Percentiles rank a stretch among this genome's conserved stretches.
phyloP scores from a whole-genome alignment of 2,888 invertebrate genomes.

The Cheilosia vulpina region DNA sequence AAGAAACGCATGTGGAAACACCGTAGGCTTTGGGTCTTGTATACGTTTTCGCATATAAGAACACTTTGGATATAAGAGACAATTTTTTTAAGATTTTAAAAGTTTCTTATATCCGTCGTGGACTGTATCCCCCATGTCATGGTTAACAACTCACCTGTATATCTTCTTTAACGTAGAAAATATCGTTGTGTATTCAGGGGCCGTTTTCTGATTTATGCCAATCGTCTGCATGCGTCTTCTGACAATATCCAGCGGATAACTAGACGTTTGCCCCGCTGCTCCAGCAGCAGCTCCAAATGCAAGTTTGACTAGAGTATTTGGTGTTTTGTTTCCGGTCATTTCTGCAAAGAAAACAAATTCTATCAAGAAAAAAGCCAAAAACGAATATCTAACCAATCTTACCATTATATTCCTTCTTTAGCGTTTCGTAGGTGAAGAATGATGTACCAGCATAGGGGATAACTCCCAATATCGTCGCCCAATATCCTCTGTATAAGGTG shows the following conservation, averaged over 20 bases:
- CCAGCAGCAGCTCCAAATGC: slow-evolving; percentile 96
- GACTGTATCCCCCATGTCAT: no score
- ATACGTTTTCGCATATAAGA: no score
- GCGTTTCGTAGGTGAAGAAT: slow-evolving; percentile 98
- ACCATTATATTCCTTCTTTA: slow-evolving; percentile 93
- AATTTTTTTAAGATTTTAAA: no score
- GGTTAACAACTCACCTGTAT: slow-evolving; percentile 85
- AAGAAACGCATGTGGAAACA: no score
- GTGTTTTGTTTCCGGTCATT: slow-evolving; percentile 83
- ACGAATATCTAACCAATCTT: slow-evolving; percentile 73
- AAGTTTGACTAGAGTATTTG: slow-evolving; percentile 87
- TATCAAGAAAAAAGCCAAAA: not conserved
- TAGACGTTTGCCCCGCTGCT: slow-evolving; percentile 95
- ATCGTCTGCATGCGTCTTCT: slow-evolving; percentile 87
- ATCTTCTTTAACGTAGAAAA: slow-evolving; percentile 87
- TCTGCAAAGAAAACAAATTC: slow-evolving; percentile 78
- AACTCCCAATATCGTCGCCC: slow-evolving; percentile 96
- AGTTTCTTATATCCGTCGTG: no score
- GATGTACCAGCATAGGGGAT: slow-evolving; percentile 98
- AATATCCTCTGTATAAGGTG: slow-evolving; percentile 93
- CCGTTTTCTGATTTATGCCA: slow-evolving; percentile 83
- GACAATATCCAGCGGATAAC: slow-evolving; percentile 98
- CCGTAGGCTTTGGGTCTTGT: no score
- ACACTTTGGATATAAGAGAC: no score
- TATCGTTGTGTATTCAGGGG: slow-evolving; percentile 87